phyloP scores from a whole-genome alignment of 1,140 invertebrate species.

The Nephila pilipes region DNA sequence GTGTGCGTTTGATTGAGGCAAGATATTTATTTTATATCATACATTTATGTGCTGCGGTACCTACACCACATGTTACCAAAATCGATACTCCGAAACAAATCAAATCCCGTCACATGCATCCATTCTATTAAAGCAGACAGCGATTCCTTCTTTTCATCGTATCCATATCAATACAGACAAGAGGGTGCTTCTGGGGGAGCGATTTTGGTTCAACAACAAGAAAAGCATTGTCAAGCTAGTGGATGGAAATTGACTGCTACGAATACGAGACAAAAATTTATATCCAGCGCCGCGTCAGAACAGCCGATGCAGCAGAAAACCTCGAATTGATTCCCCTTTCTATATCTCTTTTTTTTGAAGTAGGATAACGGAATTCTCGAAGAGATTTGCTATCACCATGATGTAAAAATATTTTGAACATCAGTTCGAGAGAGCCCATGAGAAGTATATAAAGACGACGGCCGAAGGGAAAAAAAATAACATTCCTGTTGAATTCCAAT shows the following conservation, averaged over 20 bases:
- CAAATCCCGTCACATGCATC: no score
- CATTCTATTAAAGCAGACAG: no score
- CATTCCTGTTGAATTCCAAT: slow-evolving; percentile 11
- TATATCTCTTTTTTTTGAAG: neutral
- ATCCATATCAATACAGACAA: neutral
- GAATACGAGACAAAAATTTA: neutral
- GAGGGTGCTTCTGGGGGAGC: neutral
- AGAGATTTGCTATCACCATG: slow-evolving; percentile 1
- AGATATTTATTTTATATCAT: no score
- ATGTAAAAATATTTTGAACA: neutral
- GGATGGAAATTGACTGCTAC: neutral
- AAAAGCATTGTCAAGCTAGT: neutral
- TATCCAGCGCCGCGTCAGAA: neutral
- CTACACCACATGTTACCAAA: no score
- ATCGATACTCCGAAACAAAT: no score
- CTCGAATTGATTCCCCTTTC: slow-evolving; percentile 4
- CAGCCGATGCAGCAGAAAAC: neutral
- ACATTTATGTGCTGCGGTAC: no score
- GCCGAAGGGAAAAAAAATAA: neutral
- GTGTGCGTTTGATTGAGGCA: no score
- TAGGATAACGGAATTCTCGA: neutral
- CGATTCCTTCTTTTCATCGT: neutral
- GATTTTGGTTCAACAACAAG: neutral
- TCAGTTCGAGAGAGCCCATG: neutral
- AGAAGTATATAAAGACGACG: neutral